Evolutionary conservation across 2,113 vertebrate species (phyloP), one percentile per base, ranked within the genome.

Genomic region (Sciurus niger): DNA sequence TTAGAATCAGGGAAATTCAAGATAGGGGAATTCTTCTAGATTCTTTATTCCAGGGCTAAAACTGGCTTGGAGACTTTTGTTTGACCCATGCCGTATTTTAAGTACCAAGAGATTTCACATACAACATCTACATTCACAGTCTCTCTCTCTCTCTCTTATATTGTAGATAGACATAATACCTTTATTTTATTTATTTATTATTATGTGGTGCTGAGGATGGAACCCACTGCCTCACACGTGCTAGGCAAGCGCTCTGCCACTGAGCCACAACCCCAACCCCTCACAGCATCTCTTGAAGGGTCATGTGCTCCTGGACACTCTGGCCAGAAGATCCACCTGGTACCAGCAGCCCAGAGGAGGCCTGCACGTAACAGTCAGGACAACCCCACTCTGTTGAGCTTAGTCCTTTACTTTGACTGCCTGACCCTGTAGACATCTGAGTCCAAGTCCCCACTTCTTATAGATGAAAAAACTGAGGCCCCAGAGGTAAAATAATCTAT

Each of bases 51-150:
- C 46, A 30, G 24, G 13, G 16, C 2, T 63, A 65, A 67, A 78
- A 80, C 34, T 90, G 63, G 18, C 30, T 96, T 87, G 87, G 84
- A 88, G 17, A 74, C 60, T 58, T 83, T 74, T 76, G 32, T 74
- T 83, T 87, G 46, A 68, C 4, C 20, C 46, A 68, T 17, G 82
- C 0, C 8, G 32, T 53, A 13, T 87, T 93, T 92, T 76, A 77
- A 65, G 43, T 25, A 51, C 24, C 24, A 46, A 58, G n/a, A 83
- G 55, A 78, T n/a, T 63, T 93, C 85, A 90, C 34, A 67, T 34
- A 89, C 40, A 74, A 85, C 76, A 17, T 43, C 58, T 3, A 32
- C 11, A 78, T 67, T 78, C 88, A 85, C 70, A 46, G 34, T 70
- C 34, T 70, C 34, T 74, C 46, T 48, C 46, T 48, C 46, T 48